phyloP scores from a whole-genome alignment of 2,888 invertebrate genomes.

The Resseliella maxima region DNA sequence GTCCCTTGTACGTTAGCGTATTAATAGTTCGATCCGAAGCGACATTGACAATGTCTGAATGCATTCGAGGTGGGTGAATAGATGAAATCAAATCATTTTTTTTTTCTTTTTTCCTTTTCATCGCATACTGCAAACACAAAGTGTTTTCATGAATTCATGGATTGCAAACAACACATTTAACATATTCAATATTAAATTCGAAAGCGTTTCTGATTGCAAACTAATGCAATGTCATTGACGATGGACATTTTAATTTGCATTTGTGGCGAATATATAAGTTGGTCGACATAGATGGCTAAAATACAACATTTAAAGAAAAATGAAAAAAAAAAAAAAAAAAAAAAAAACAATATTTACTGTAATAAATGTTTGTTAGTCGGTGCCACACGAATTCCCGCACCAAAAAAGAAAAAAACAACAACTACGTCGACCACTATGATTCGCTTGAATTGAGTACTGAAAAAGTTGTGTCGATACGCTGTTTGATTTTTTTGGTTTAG shows the following conservation, averaged over 20 bases:
- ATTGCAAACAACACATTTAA: background rate
- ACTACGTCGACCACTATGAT: background rate
- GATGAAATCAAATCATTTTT: no score
- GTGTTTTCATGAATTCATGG: background rate
- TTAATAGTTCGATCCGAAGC: no score
- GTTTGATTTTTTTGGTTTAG: background rate
- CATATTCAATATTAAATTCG: constrained; percentile 23
- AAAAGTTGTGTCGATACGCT: background rate
- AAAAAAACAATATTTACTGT: background rate
- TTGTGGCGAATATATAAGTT: background rate
- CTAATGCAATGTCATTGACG: constrained; percentile 32
- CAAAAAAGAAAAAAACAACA: background rate
- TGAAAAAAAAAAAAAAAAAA: background rate
- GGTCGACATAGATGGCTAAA: background rate
- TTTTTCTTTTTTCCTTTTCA: no score
- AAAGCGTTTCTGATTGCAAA: constrained; percentile 39
- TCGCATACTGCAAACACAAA: background rate
- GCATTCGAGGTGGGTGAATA: no score
- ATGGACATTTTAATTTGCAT: constrained; percentile 25
- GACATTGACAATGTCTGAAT: no score
- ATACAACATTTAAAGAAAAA: background rate
- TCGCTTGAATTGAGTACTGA: background rate
- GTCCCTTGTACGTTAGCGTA: no score
- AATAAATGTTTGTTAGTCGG: background rate
- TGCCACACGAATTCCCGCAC: background rate